Base-by-base conservation (phyloP, 2,113 vertebrate species). In the Pyrgilauda ruficollis region DNA sequence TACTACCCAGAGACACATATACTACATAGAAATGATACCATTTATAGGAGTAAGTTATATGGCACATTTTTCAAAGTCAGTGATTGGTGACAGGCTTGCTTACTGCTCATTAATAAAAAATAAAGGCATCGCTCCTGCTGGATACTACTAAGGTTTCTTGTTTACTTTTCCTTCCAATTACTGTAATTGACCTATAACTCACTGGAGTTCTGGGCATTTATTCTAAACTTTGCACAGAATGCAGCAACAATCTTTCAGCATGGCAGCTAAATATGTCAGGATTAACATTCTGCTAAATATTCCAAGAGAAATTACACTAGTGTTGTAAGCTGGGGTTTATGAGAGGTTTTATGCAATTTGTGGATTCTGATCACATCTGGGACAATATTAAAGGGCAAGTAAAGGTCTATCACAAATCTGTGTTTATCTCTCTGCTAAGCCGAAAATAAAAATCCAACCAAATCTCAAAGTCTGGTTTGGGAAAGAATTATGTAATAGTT, bases 21-120 rank as follows among this genome's bases (percentile, higher is more conserved):
- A 31, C 50, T 84, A 33, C 11, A 43, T 24, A 87, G 75, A 49
- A 84, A 47, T 70, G 50, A 78, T 69, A 58, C 64, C 59, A 83
- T 87, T 89, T 94, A 81, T 39, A 76, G 62, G 62, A 92, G 69
- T 64, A 81, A 95, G 95, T 84, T 83, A 85, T 79, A 72, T 9
- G 13, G 74, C 58, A 52, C 66, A 89, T 86, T 94, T 88, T 93
- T 97, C 95, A 96, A 94, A 91, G 87, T 83, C 86, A 43, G 67
- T 91, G 95, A 91, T 35, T 92, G 86, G 87, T 78, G 91, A 93
- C 93, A 95, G 83, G 52, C 82, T 75, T 97, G 89, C 95, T 96
- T 96, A 95, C 89, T 89, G 53, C 91, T 97, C 94, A 92, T 97
- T 97, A 97, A 96, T 96, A 96, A 97, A 95, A 97, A 96, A 89